A percentile compares a stretch with the other conserved stretches of the same genome.
These are phyloP conservation scores for Urophycis tenuis DNA, from an alignment of 2,797 vertebrate species.

Conservation along the genomic window DNA sequence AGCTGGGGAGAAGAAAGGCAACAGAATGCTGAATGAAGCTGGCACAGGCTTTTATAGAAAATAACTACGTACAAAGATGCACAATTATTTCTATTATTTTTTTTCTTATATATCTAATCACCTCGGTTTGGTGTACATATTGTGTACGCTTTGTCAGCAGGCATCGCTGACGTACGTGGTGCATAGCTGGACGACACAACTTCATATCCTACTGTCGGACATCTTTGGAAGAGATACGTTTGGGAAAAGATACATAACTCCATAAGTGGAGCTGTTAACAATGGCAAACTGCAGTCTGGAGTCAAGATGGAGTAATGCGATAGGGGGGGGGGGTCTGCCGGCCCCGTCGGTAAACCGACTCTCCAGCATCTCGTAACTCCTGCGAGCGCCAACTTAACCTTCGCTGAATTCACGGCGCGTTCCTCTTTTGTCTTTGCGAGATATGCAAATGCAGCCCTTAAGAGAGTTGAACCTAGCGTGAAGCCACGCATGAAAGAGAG, in stretches of 20 bases:
- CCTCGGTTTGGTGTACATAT: background rate
- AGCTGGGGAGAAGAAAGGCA: conserved; percentile 47
- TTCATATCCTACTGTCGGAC: background rate
- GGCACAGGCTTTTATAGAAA: background rate
- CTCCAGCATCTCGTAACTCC: background rate
- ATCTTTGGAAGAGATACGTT: background rate
- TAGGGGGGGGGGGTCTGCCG: background rate
- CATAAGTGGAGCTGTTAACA: background rate
- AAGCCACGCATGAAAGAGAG: conserved; percentile 24
- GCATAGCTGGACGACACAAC: background rate
- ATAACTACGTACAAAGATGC: background rate
- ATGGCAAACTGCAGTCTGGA: background rate
- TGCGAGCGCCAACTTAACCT: conserved; percentile 25
- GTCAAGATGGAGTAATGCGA: background rate
- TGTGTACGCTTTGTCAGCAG: background rate
- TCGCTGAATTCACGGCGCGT: conserved; percentile 29
- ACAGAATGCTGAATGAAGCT: conserved; percentile 51
- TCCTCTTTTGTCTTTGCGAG: conserved; percentile 49
- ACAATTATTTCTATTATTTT: background rate
- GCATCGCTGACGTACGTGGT: background rate
- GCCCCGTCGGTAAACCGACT: conserved; percentile 15
- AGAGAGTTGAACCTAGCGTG: conserved; percentile 55
- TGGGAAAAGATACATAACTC: background rate
- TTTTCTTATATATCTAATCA: background rate
- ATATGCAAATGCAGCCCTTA: conserved; percentile 56